Evolutionary conservation across 2,113 vertebrate genomes (phyloP).

Genomic region (Cichladusa arquata): DNA sequence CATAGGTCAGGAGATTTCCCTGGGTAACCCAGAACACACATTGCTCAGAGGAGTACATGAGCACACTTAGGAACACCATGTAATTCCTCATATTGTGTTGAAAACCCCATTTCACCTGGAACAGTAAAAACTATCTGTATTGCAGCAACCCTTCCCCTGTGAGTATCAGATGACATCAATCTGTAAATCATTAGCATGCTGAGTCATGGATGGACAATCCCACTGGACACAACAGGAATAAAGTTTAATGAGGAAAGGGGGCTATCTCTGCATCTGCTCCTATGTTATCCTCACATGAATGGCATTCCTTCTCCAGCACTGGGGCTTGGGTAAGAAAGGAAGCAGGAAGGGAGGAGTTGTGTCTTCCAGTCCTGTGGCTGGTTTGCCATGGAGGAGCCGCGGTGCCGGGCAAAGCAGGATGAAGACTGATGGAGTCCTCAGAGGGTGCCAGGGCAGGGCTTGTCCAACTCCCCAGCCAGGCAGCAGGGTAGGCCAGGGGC

Average conservation of each 20-base stretch:
- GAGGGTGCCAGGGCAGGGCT: background rate
- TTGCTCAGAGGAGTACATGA: background rate
- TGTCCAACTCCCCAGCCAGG: background rate
- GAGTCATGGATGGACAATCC: background rate
- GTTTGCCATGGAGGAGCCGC: background rate
- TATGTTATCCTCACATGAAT: background rate
- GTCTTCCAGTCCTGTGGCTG: background rate
- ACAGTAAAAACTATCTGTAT: background rate
- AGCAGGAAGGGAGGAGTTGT: background rate
- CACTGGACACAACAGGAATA: fast-evolving
- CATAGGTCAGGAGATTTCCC: background rate
- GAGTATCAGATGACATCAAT: background rate
- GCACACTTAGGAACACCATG: background rate
- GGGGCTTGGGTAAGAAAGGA: background rate
- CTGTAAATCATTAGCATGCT: background rate
- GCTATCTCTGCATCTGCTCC: background rate
- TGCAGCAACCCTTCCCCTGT: background rate
- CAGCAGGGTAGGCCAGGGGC: background rate
- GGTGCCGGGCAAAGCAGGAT: background rate
- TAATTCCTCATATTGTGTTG: fast-evolving
- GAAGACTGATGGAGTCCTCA: too few species aligned
- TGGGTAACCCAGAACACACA: background rate
- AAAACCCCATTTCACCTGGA: background rate
- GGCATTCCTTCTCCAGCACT: background rate
- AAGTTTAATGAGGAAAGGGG: background rate